These are phyloP conservation scores for Spilogale gracilis DNA, from an alignment of 2,113 vertebrate genomes.

Conservation along the genomic window DNA sequence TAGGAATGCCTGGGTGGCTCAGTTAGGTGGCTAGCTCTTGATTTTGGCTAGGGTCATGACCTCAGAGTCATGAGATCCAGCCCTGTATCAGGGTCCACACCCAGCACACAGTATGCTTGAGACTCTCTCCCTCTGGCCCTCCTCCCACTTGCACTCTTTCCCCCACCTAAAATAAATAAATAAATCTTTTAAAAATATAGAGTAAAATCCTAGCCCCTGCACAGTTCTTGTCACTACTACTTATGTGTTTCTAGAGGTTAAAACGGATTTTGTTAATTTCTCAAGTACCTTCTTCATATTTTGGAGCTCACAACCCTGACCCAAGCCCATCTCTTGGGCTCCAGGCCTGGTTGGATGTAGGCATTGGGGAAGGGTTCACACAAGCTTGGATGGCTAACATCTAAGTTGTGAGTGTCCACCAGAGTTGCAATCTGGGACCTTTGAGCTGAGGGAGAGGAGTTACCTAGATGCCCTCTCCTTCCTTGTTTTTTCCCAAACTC, in stretches of 20 bases:
- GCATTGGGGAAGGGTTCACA: neutral
- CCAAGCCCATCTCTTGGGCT: neutral
- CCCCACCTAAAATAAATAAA: neutral
- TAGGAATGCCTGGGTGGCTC: neutral
- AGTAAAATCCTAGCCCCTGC: neutral
- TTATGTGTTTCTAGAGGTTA: neutral
- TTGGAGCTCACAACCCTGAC: neutral
- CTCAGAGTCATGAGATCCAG: neutral
- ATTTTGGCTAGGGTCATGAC: neutral
- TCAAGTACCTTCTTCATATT: neutral
- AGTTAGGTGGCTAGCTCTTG: neutral
- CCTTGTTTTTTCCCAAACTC: too few species aligned
- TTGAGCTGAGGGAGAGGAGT: too few species aligned
- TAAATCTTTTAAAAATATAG: neutral
- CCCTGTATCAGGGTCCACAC: neutral
- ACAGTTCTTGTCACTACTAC: neutral
- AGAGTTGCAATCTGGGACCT: neutral
- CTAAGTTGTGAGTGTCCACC: neutral
- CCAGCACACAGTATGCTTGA: neutral
- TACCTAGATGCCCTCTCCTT: too few species aligned
- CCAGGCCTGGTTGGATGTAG: neutral
- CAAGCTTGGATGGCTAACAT: neutral
- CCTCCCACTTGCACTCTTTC: neutral
- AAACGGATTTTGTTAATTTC: slow-evolving; percentile 34
- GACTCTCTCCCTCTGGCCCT: neutral